These are phyloP conservation scores for Aporrectodea caliginosa DNA, from an alignment of 1,140 invertebrate species.

Conservation along the genomic window DNA sequence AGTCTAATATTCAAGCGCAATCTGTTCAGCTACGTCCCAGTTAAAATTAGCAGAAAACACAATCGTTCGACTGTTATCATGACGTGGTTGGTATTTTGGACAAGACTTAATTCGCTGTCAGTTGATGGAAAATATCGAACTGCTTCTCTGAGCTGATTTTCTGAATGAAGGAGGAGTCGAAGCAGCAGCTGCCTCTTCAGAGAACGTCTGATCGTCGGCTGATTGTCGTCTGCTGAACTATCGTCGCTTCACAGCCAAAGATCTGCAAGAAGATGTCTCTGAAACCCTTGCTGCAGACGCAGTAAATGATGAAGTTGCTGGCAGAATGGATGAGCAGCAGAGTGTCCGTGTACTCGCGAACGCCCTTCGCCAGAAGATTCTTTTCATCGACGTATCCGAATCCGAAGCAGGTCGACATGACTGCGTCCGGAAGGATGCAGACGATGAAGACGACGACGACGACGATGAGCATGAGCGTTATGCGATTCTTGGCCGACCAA, in stretches of 20 bases:
- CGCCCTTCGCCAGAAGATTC: slow-evolving; percentile 46
- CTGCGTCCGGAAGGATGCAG: slow-evolving; percentile 69
- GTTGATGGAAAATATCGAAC: too few relatives aligned
- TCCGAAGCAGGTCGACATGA: slow-evolving; percentile 57
- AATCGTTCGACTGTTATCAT: too few relatives aligned
- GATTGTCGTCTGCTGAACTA: too few relatives aligned
- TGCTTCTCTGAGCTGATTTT: too few relatives aligned
- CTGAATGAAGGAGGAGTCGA: too few relatives aligned
- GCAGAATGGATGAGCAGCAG: slow-evolving; percentile 68
- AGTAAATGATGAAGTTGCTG: slow-evolving; percentile 73
- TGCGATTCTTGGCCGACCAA: slow-evolving; percentile 49
- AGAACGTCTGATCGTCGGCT: too few relatives aligned
- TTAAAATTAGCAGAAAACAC: too few relatives aligned
- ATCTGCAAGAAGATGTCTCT: slow-evolving; percentile 49
- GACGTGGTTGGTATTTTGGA: too few relatives aligned
- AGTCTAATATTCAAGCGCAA: too few relatives aligned
- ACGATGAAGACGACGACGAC: slow-evolving; percentile 72
- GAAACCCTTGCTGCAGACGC: slow-evolving; percentile 71
- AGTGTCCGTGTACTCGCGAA: slow-evolving; percentile 72
- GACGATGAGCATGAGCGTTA: slow-evolving; percentile 71
- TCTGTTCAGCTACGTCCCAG: too few relatives aligned
- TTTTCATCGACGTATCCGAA: slow-evolving; percentile 51
- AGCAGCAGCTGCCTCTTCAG: too few relatives aligned
- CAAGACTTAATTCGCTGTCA: too few relatives aligned
- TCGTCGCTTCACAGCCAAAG: slow-evolving; percentile 35